These are phyloP conservation scores for Drosophila sproati DNA, from an alignment of 1,140 invertebrate species.

Conservation along the genomic window DNA sequence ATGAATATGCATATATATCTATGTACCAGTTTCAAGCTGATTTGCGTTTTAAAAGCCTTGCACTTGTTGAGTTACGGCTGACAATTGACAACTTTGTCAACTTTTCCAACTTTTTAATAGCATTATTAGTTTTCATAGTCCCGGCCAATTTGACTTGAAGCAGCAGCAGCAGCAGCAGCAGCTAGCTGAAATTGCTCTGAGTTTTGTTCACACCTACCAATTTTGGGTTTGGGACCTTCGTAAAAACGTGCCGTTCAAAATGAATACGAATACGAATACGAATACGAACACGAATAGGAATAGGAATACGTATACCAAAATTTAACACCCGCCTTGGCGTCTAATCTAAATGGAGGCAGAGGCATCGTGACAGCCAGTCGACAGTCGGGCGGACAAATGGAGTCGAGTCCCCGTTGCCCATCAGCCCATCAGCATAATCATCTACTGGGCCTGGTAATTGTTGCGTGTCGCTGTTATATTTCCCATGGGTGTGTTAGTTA, in stretches of 20 bases:
- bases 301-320: slow-evolving; percentile 4
- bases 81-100: slow-evolving; percentile 59
- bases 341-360: not conserved
- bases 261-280: slow-evolving; percentile 2
- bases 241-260: slow-evolving; percentile 21
- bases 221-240: slow-evolving; percentile 19
- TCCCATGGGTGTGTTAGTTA: slow-evolving; percentile 72
- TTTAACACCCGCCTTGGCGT: slow-evolving; percentile 16
- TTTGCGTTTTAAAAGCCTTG: slow-evolving; percentile 77
- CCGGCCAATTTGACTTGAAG: slow-evolving; percentile 42
- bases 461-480: slow-evolving; percentile 78
- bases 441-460: slow-evolving; percentile 59
- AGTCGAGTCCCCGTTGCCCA: no score
- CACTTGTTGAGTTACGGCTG: slow-evolving; percentile 61
- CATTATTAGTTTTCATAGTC: slow-evolving; percentile 76
- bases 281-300: not conserved
- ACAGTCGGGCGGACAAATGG: not conserved
- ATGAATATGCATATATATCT: slow-evolving; percentile 16
- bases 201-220: slow-evolving; percentile 19
- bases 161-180: not conserved
- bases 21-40: slow-evolving; percentile 30
- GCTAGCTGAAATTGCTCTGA: not conserved
- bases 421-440: slow-evolving; percentile 40
- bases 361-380: slow-evolving; percentile 2
- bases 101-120: slow-evolving; percentile 77